Evolutionary conservation across 2,113 vertebrate genomes (phyloP).

Genomic region (Podilymbus podiceps): DNA sequence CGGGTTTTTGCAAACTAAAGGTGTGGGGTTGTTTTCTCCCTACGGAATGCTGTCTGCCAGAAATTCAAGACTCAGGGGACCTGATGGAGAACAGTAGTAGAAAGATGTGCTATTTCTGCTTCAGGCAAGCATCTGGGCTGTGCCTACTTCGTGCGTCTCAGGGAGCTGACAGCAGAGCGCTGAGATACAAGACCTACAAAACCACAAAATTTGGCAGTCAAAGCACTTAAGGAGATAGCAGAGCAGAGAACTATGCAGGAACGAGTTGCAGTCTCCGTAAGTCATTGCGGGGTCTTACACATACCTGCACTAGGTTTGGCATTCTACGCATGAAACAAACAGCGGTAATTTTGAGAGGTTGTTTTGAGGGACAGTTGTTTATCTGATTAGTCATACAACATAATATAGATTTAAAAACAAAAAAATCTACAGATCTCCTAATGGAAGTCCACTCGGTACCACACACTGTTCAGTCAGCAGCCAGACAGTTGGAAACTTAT

Average conservation of each 20-base stretch:
- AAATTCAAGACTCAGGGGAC: not conserved
- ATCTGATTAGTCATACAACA: not conserved
- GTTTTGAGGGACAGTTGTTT: not conserved
- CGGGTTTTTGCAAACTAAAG: not conserved
- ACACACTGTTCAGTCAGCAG: not conserved
- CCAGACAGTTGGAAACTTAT: accelerated
- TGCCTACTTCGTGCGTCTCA: not conserved
- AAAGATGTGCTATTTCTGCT: constrained; percentile 31
- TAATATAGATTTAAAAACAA: not conserved
- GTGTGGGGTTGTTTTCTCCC: not conserved
- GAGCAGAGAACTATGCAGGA: not conserved
- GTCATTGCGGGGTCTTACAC: not conserved
- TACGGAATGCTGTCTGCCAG: not conserved
- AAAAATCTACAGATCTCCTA: accelerated
- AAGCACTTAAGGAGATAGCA: not conserved
- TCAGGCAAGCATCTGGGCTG: not conserved
- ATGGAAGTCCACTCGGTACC: not conserved
- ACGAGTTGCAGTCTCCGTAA: not conserved
- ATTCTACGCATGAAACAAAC: accelerated
- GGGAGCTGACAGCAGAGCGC: constrained; percentile 22
- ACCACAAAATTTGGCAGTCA: constrained; percentile 6
- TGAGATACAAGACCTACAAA: constrained; percentile 12
- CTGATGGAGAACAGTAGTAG: not conserved
- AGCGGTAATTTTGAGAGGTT: not conserved
- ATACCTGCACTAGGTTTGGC: not conserved